Conservation (phyloP, 1,140 invertebrate genomes). For the Aphaenogaster ashmeadi region DNA sequence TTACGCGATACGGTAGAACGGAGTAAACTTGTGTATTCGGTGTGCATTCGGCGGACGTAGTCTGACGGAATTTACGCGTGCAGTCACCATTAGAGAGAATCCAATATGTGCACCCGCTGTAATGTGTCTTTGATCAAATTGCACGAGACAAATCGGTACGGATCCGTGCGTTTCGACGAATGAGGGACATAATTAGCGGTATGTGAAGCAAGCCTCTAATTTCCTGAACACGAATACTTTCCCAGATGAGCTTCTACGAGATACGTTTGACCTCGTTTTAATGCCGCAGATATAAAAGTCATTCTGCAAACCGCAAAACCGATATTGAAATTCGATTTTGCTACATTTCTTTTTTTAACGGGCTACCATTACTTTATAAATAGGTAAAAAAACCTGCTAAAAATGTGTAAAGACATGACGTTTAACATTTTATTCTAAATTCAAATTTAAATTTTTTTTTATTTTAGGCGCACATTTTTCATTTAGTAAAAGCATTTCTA, state of each 20-base stretch:
- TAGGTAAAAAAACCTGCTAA: neutral
- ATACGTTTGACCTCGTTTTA: neutral
- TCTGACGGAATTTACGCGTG: constrained; percentile 33
- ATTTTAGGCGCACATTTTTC: neutral
- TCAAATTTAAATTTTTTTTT: neutral
- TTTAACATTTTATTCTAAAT: neutral
- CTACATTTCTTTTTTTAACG: neutral
- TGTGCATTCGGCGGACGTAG: neutral
- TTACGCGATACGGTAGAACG: neutral
- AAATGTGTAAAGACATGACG: neutral
- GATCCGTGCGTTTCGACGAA: neutral
- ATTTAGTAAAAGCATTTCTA: neutral
- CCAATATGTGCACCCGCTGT: constrained; percentile 22
- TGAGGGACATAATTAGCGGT: constrained; percentile 45
- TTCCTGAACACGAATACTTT: constrained; percentile 5
- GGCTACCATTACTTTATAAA: neutral
- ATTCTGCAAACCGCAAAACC: neutral
- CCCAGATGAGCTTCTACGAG: neutral
- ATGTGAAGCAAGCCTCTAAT: constrained; percentile 34
- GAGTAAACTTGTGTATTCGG: constrained; percentile 32
- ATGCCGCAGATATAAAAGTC: neutral
- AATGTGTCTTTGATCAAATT: constrained; percentile 68
- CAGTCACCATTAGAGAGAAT: constrained; percentile 13
- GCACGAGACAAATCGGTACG: constrained; percentile 51
- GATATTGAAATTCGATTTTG: neutral